phyloP scores from a whole-genome alignment of 2,888 invertebrate species.

The Eupeodes luniger region DNA sequence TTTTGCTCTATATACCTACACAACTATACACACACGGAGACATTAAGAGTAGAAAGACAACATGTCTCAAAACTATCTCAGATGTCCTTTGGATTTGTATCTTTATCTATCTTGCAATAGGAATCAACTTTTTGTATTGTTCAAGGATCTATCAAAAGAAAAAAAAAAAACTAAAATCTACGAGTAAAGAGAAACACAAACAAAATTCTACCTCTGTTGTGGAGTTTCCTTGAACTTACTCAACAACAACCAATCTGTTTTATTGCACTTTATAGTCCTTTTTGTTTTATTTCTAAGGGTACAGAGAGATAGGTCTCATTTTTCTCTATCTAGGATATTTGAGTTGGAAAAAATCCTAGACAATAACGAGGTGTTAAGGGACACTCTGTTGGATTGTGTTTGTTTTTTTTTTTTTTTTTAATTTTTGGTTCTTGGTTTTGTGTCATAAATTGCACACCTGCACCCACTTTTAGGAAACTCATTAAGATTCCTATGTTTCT shows the following conservation, averaged over 20 bases:
- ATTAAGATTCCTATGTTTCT: constrained; percentile 17
- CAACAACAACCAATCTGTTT: constrained; percentile 39
- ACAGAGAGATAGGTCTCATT: not conserved
- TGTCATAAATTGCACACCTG: constrained; percentile 48
- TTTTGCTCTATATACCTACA: constrained; percentile 31
- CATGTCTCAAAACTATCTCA: constrained; percentile 65
- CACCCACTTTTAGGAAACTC: constrained; percentile 34
- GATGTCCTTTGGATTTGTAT: constrained; percentile 71
- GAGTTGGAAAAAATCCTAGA: constrained; percentile 45
- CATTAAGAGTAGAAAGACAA: constrained; percentile 42
- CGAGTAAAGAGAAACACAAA: not conserved
- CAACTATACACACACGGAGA: not conserved
- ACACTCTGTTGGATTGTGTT: constrained; percentile 1
- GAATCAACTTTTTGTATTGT: constrained; percentile 58
- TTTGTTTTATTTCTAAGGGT: not conserved
- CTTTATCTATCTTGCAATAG: constrained; percentile 36
- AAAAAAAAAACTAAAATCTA: constrained; percentile 29
- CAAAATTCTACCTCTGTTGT: constrained; percentile 1
- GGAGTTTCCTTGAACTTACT: constrained; percentile 63
- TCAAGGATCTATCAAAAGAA: constrained; percentile 12
- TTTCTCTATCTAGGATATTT: not conserved
- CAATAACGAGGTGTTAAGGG: constrained; percentile 56
- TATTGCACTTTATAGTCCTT: constrained; percentile 36
- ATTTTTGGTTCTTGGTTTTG: not conserved
- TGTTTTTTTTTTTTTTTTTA: not conserved